Conservation (phyloP, 2,888 invertebrate genomes). For the Cataglyphis altisquamis region DNA sequence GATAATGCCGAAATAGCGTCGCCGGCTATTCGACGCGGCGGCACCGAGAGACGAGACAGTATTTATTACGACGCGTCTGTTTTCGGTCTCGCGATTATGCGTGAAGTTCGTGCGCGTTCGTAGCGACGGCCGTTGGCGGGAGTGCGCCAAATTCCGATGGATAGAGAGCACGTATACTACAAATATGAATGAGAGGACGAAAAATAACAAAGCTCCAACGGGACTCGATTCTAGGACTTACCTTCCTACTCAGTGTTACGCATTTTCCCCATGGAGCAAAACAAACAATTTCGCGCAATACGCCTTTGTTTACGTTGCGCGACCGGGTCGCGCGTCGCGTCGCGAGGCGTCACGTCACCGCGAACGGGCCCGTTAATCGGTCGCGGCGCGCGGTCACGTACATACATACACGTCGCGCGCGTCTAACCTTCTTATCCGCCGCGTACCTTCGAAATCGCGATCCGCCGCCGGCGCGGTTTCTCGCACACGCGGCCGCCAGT, state of each 20-base stretch:
- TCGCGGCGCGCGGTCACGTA: constrained; percentile 50
- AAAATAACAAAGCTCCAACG: too few relatives aligned
- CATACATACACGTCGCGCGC: constrained; percentile 32
- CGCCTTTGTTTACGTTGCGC: constrained; percentile 63
- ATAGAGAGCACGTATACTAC: neutral
- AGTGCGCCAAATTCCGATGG: neutral
- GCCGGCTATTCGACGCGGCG: neutral
- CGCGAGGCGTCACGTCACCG: constrained; percentile 9
- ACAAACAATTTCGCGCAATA: neutral
- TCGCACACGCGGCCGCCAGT: constrained; percentile 64
- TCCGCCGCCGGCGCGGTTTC: constrained; percentile 53
- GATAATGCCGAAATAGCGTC: neutral
- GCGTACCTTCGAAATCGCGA: constrained; percentile 70
- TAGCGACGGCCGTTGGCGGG: neutral
- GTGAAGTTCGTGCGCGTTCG: neutral
- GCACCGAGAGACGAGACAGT: neutral
- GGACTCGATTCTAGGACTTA: too few relatives aligned
- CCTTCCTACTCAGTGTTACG: too few relatives aligned
- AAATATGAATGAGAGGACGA: too few relatives aligned
- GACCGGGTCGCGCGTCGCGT: constrained; percentile 25
- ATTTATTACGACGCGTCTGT: neutral
- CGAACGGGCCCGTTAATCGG: constrained; percentile 60
- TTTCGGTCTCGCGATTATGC: neutral
- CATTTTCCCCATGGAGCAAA: too few relatives aligned
- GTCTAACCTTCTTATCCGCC: constrained; percentile 50